These are phyloP conservation scores for Spea bombifrons DNA, from an alignment of 2,113 vertebrate genomes.

Conservation along the genomic window DNA sequence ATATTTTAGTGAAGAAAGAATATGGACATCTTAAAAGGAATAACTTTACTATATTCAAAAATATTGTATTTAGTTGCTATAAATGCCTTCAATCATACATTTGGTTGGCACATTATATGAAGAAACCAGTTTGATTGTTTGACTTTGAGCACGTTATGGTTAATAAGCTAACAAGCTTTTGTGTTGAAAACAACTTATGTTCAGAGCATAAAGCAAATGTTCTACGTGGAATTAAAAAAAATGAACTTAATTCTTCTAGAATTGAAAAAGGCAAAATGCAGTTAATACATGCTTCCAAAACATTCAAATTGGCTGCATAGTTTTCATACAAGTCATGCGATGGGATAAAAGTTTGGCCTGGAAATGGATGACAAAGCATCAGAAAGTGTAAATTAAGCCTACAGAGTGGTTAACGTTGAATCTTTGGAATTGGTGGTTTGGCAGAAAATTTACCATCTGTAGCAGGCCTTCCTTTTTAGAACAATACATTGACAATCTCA, in stretches of 20 bases:
- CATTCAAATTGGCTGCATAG: constrained; percentile 33
- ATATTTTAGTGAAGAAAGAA: no score
- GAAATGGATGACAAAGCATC: constrained; percentile 31
- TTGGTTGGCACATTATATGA: no score
- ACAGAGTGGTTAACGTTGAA: constrained; percentile 20
- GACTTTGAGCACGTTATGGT: no score
- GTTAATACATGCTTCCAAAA: constrained; percentile 11
- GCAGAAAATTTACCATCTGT: constrained; percentile 29
- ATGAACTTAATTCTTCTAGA: background rate
- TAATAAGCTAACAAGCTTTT: no score
- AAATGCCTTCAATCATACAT: no score
- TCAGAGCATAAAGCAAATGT: no score
- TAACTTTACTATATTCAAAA: no score
- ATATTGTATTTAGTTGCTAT: no score
- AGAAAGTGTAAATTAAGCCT: constrained; percentile 35
- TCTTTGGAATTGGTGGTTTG: constrained; percentile 35
- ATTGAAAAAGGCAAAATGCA: constrained; percentile 15
- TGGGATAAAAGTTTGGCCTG: constrained; percentile 21
- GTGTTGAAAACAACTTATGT: no score
- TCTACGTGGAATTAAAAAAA: no score
- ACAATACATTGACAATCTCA: background rate
- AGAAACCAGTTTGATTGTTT: no score
- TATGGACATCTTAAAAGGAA: no score
- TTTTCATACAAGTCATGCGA: constrained; percentile 33
- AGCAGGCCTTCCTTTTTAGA: constrained; percentile 3